Conservation (phyloP, 1,140 invertebrate genomes). For the Daktulosphaira vitifoliae region DNA sequence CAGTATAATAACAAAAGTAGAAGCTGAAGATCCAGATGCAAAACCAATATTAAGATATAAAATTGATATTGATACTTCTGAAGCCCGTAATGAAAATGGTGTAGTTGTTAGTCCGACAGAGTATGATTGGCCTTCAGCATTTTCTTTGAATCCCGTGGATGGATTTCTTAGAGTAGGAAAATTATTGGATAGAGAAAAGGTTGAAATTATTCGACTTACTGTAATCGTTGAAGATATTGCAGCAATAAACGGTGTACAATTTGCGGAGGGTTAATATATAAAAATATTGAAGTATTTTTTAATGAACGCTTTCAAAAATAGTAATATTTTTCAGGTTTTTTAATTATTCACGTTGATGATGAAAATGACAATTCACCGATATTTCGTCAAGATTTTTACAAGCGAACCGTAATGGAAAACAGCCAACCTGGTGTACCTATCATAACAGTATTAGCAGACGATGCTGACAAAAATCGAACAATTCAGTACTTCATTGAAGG, state of each 20-base stretch:
- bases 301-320: too few species aligned
- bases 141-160: slow-evolving; percentile 65
- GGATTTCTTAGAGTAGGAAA: slow-evolving; percentile 59
- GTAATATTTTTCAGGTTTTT: slow-evolving; percentile 47
- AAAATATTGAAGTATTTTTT: too few species aligned
- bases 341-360: slow-evolving; percentile 70
- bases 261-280: slow-evolving; percentile 43
- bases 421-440: slow-evolving; percentile 76
- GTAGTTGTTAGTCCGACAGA: slow-evolving; percentile 58
- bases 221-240: slow-evolving; percentile 77
- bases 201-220: slow-evolving; percentile 67
- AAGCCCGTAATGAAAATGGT: slow-evolving; percentile 72
- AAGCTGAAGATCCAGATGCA: slow-evolving; percentile 70
- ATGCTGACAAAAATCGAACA: slow-evolving; percentile 78
- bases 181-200: slow-evolving; percentile 70
- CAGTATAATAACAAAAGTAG: slow-evolving; percentile 55
- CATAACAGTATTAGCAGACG: slow-evolving; percentile 71
- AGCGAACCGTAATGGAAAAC: slow-evolving; percentile 74
- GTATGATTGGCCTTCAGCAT: slow-evolving; percentile 59
- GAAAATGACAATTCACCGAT: slow-evolving; percentile 88
- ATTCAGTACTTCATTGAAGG: slow-evolving; percentile 74
- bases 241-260: slow-evolving; percentile 62
- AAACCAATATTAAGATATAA: slow-evolving; percentile 64
- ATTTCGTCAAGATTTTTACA: slow-evolving; percentile 69
- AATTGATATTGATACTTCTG: slow-evolving; percentile 59